Percentiles rank a stretch among this genome's conserved stretches.
Evolutionary conservation across 2,797 vertebrate genomes (phyloP).

Genomic region (Brotula barbata): DNA sequence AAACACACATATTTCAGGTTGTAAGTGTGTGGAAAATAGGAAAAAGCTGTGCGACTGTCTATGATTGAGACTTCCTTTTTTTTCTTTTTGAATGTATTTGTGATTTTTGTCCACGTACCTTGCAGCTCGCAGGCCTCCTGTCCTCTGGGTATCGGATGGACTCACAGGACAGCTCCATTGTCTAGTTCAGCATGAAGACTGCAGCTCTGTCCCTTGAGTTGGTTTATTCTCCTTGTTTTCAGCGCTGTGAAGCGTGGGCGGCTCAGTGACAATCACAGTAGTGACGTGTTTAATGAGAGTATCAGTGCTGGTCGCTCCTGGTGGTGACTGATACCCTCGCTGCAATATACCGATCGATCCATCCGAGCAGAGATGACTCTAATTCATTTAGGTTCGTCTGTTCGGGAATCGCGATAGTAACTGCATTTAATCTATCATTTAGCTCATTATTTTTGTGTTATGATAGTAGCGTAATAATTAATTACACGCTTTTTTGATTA

Average conservation of each 20-base stretch:
- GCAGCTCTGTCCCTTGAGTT: background rate
- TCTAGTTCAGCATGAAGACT: background rate
- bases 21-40: background rate
- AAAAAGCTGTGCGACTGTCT: background rate
- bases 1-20: background rate
- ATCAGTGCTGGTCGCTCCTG: slow-evolving; percentile 66
- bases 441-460: too few relatives aligned
- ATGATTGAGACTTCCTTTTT: too few relatives aligned
- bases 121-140: slow-evolving; percentile 67
- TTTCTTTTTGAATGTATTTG: too few relatives aligned
- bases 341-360: too few relatives aligned
- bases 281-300: slow-evolving; percentile 59
- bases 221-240: slow-evolving; percentile 9
- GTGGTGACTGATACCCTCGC: too few relatives aligned
- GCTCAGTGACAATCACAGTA: slow-evolving; percentile 55
- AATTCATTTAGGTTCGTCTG: too few relatives aligned
- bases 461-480: too few relatives aligned
- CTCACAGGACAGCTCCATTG: slow-evolving; percentile 64
- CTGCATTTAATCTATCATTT: too few relatives aligned
- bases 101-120: slow-evolving; percentile 52
- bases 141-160: slow-evolving; percentile 53
- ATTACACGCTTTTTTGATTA: too few relatives aligned
- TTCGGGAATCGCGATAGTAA: too few relatives aligned
- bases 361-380: too few relatives aligned
- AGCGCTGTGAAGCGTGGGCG: slow-evolving; percentile 28